Conservation (phyloP, 2,888 invertebrate species). For the Diaphora mendica region DNA sequence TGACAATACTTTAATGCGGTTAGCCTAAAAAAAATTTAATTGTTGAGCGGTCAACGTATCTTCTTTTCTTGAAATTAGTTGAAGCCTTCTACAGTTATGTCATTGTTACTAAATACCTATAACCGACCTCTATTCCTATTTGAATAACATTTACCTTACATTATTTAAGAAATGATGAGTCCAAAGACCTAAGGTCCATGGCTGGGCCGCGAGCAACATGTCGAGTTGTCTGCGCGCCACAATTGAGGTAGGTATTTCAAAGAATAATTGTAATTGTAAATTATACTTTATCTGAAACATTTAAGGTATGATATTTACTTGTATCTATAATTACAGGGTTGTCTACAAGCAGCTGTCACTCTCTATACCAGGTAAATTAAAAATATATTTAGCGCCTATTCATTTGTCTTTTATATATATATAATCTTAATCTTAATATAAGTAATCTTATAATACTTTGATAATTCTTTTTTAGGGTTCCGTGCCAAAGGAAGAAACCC, state of each 20-base stretch:
- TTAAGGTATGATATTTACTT: background rate
- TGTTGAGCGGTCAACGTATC: background rate
- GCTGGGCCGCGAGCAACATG: slow-evolving; percentile 71
- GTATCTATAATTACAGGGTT: slow-evolving; percentile 62
- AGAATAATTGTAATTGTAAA: background rate
- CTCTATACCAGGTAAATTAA: slow-evolving; percentile 56
- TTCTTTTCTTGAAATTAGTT: background rate
- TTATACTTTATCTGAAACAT: background rate
- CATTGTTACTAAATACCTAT: background rate
- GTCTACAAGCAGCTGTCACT: slow-evolving; percentile 71
- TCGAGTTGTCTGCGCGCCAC: slow-evolving; percentile 73
- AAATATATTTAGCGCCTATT: background rate
- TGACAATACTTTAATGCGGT: background rate
- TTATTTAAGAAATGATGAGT: slow-evolving; percentile 67
- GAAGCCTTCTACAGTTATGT: background rate
- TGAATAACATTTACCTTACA: background rate
- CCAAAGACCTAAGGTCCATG: slow-evolving; percentile 65
- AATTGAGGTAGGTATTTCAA: slow-evolving; percentile 65
- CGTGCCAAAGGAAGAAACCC: no score
- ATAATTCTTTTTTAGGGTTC: no score
- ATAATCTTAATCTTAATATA: no score
- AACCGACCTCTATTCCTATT: no score
- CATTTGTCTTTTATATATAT: no score
- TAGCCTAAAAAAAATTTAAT: background rate
- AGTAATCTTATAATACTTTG: no score